Percentiles rank a stretch among this genome's conserved stretches.
Conservation (phyloP, 2,888 invertebrate species). For the Agriopis aurantiaria region DNA sequence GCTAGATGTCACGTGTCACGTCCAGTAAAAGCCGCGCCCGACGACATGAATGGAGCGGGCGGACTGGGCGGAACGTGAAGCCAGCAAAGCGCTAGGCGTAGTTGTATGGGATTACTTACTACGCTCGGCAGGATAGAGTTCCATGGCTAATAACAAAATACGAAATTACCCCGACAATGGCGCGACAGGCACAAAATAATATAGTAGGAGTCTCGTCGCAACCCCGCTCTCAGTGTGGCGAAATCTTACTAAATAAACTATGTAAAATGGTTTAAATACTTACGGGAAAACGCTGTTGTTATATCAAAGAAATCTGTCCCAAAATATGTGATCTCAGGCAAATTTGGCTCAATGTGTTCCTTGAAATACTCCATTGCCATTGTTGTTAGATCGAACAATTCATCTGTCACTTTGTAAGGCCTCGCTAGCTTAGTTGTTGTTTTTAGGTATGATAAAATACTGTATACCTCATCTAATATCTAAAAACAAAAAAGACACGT, state of each 20-base stretch:
- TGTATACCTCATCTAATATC: slow-evolving; percentile 96
- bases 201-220: neutral
- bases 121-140: no score
- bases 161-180: no score
- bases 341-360: slow-evolving; percentile 95
- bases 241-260: neutral
- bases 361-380: slow-evolving; percentile 99
- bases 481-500: slow-evolving; percentile 66
- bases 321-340: slow-evolving; percentile 96
- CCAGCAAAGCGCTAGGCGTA: no score
- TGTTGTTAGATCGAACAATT: slow-evolving; percentile 96
- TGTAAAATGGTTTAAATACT: slow-evolving; percentile 60
- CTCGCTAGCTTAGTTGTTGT: slow-evolving; percentile 93
- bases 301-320: slow-evolving; percentile 94
- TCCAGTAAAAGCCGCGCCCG: no score
- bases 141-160: no score
- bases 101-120: no score
- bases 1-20: no score
- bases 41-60: no score
- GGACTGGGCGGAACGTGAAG: no score
- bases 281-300: slow-evolving; percentile 89
- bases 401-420: slow-evolving; percentile 97
- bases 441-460: slow-evolving; percentile 94
- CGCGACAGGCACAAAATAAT: no score
- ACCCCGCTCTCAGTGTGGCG: neutral